Base-by-base conservation (phyloP, 1,140 invertebrate species). In the Cephus cinctus region DNA sequence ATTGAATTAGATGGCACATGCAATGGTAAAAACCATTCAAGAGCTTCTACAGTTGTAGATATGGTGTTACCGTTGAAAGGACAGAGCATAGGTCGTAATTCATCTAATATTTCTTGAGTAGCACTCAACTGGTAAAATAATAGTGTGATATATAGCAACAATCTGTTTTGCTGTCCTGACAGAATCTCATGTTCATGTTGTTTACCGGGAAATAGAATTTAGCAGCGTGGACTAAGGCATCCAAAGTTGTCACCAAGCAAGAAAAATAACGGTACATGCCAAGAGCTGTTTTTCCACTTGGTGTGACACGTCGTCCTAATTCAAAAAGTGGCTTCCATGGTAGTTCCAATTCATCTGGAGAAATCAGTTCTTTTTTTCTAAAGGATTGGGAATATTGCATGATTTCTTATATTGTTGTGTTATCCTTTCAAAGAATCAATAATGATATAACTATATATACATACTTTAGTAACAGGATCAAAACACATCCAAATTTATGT, bases 301-400 rank as follows among this genome's bases (percentile, higher is more conserved):
- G 81, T 47, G 78, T 53, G 5, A 83, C 63, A 42, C 62, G 62
- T 27, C 81, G 67, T 42, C 78, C 69, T 4, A 88, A 78, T 3
- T 92, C 79, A 69, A 90, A 95, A 11, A 97, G 70, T 25, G 93
- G 93, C 60, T 83, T 80, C 95, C 95, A 98, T 47, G 86, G 85
- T 44, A 97, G 74, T 47, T 81, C 80, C 38, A 98, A 63, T 45
- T 97, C 94, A 50, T 88, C 82, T 18, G 90, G 84, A 9, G 83
- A 81, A 53, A 96, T 73, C 20, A 95, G 76, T 59, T 87, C 74
- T 56, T 78, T 83, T 77, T 92, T 94, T 57, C 91, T 94, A 77
- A 77, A 60, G 50, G 52, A 64, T 56, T 52, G 34, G 32, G 43
- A 43, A 23, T n/a, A 38, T 31, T 40, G 35, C 32, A 31, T 34